phyloP scores from a whole-genome alignment of 2,797 vertebrate genomes.

The Melopsittacus undulatus region DNA sequence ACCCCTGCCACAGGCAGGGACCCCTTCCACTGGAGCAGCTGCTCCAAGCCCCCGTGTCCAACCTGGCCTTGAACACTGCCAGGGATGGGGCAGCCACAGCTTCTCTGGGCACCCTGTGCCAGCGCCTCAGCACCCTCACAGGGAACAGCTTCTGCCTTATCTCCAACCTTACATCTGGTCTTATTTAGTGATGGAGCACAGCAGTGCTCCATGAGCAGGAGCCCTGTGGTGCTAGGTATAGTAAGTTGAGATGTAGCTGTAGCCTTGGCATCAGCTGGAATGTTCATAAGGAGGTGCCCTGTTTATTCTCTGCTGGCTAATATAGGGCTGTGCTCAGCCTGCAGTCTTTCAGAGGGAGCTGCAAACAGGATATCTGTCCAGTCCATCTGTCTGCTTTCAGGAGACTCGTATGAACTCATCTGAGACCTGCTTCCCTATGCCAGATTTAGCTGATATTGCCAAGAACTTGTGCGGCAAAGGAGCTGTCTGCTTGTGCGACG shows the following conservation, averaged over 20 bases:
- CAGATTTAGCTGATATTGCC: neutral
- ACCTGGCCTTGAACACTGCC: too few relatives aligned
- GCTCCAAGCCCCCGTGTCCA: neutral
- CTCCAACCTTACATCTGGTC: neutral
- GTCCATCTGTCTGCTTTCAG: neutral
- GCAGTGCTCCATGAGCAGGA: neutral
- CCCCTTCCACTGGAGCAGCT: neutral
- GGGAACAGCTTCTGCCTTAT: neutral
- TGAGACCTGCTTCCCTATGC: neutral
- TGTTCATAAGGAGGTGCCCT: fast-evolving
- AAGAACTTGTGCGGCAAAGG: neutral
- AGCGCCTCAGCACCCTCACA: neutral
- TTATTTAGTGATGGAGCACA: neutral
- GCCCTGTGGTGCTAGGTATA: neutral
- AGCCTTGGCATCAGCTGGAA: neutral
- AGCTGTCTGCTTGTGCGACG: neutral
- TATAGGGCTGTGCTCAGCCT: neutral
- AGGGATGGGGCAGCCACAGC: neutral
- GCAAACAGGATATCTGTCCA: neutral
- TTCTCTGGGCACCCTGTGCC: neutral
- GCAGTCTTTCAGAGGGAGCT: neutral
- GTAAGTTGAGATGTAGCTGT: neutral
- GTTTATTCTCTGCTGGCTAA: neutral
- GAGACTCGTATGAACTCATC: neutral
- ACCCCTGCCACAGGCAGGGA: fast-evolving